These are phyloP conservation scores for Gambelia wislizenii DNA, from an alignment of 2,797 vertebrate species.

Conservation along the genomic window DNA sequence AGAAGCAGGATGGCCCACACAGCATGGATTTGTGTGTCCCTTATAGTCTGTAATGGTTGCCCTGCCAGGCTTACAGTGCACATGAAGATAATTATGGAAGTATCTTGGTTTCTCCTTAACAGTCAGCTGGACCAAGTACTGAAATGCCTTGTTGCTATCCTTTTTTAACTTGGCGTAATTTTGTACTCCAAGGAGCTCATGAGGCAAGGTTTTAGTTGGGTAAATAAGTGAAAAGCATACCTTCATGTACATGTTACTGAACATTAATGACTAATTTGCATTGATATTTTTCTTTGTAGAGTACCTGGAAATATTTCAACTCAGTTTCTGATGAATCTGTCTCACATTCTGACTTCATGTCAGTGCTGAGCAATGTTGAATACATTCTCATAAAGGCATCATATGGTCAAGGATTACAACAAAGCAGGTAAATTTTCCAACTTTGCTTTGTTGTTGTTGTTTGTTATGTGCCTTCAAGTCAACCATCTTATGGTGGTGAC, in stretches of 20 bases:
- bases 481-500: too few relatives aligned
- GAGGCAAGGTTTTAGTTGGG: neutral
- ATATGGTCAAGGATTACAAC: conserved; percentile 88
- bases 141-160: neutral
- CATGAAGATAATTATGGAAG: neutral
- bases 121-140: neutral
- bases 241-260: neutral
- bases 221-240: neutral
- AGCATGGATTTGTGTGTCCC: neutral
- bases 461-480: too few relatives aligned
- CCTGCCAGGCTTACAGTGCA: neutral
- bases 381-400: conserved; percentile 92
- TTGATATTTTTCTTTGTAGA: conserved; percentile 74
- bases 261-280: neutral
- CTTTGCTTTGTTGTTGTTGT: too few relatives aligned
- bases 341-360: conserved; percentile 89
- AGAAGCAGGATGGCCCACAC: too few relatives aligned
- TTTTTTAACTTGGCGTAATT: neutral
- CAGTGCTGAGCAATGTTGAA: conserved; percentile 87
- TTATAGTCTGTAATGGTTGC: neutral
- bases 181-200: neutral
- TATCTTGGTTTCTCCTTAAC: neutral
- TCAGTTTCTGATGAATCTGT: conserved; percentile 88
- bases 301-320: conserved; percentile 94
- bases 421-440: conserved; percentile 87